These are phyloP conservation scores for Junonia oenone DNA, from an alignment of 2,888 invertebrate species.

Conservation along the genomic window DNA sequence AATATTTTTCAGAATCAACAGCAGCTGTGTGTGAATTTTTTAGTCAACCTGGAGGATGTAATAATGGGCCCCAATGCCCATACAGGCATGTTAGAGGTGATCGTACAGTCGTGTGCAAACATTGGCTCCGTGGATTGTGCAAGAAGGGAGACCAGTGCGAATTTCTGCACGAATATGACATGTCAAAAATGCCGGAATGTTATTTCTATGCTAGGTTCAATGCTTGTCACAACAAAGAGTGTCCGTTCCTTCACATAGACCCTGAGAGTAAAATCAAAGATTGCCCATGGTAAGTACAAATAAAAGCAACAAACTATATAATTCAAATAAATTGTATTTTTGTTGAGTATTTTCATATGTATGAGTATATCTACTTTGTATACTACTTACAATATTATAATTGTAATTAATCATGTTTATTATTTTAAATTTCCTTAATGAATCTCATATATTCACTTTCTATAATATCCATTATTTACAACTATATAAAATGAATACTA, in stretches of 20 bases:
- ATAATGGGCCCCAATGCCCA: slow-evolving; percentile 94
- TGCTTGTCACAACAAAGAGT: slow-evolving; percentile 99
- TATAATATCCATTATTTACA: too few species aligned
- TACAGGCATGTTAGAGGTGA: slow-evolving; percentile 98
- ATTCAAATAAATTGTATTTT: too few species aligned
- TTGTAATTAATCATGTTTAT: too few species aligned
- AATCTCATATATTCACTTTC: too few species aligned
- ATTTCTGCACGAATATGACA: slow-evolving; percentile 99
- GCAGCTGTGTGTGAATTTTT: slow-evolving; percentile 98
- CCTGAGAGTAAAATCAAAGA: slow-evolving; percentile 99
- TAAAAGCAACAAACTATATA: too few species aligned
- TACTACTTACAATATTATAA: too few species aligned
- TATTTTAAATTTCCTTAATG: too few species aligned
- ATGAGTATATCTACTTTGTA: too few species aligned
- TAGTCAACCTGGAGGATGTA: slow-evolving; percentile 84
- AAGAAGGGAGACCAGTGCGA: slow-evolving; percentile 99
- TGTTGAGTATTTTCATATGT: too few species aligned
- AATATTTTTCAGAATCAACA: slow-evolving; percentile 89
- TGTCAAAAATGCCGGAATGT: slow-evolving; percentile 99
- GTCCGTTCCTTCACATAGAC: slow-evolving; percentile 99
- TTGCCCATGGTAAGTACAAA: slow-evolving; percentile 96
- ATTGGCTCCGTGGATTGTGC: slow-evolving; percentile 98
- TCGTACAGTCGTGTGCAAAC: slow-evolving; percentile 98
- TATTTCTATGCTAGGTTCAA: slow-evolving; percentile 99
- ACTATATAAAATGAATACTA: too few species aligned